Evolutionary conservation across 2,113 vertebrate species (phyloP).

Genomic region (Vanacampus margaritifer): DNA sequence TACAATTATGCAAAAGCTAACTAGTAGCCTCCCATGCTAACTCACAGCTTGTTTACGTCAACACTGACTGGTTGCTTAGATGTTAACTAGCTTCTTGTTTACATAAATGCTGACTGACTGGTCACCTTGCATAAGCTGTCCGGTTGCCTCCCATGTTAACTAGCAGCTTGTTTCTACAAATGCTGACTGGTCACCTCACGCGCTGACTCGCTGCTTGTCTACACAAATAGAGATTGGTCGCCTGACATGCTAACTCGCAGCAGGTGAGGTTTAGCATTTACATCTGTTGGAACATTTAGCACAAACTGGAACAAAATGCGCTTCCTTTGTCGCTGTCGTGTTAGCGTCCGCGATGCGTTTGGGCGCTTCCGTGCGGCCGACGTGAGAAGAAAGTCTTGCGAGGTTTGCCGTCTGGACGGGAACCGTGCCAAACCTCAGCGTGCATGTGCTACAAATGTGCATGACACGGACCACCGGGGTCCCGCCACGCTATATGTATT

Average conservation of each 20-base stretch:
- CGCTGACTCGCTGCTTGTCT: too few relatives aligned
- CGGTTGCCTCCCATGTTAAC: too few relatives aligned
- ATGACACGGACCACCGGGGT: conserved; percentile 1
- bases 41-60: too few relatives aligned
- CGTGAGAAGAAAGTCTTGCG: not conserved
- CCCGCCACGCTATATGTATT: not conserved
- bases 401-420: not conserved
- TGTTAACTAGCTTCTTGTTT: too few relatives aligned
- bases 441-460: not conserved
- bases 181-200: too few relatives aligned
- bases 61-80: too few relatives aligned
- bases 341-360: not conserved
- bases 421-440: not conserved
- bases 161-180: too few relatives aligned
- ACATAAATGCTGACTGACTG: too few relatives aligned
- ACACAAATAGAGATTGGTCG: too few relatives aligned
- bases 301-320: not conserved
- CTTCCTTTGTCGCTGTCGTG: not conserved
- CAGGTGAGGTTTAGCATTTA: not conserved
- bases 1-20: too few relatives aligned
- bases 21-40: too few relatives aligned
- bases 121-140: too few relatives aligned
- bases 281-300: not conserved
- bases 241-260: not conserved
- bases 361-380: not conserved